Conservation (phyloP, 2,797 vertebrate genomes). For the Arctocebus calabarensis region DNA sequence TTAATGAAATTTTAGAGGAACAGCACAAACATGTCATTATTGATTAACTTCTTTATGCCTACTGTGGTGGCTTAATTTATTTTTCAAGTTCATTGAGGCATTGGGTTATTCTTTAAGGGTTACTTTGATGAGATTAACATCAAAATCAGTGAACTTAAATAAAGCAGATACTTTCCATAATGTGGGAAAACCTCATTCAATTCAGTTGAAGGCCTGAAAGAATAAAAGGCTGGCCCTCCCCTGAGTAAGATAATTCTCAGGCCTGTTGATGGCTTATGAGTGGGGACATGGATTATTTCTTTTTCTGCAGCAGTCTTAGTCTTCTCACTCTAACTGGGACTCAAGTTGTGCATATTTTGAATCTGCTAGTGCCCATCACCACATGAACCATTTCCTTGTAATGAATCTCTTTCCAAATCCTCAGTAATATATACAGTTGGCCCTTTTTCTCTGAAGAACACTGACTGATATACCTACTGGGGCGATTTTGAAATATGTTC, state of each 20-base stretch:
- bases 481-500: neutral
- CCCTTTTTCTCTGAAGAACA: neutral
- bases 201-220: neutral
- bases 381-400: neutral
- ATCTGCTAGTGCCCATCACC: neutral
- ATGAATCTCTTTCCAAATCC: neutral
- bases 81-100: neutral
- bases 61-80: neutral
- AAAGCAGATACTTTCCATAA: neutral
- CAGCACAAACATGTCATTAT: neutral
- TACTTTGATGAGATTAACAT: neutral
- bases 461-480: neutral
- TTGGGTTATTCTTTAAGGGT: neutral
- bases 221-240: neutral
- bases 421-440: neutral
- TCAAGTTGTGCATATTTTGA: neutral
- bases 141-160: neutral
- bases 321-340: neutral
- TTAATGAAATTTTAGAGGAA: slow-evolving; percentile 34
- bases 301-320: neutral
- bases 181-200: neutral
- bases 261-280: neutral
- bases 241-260: neutral
- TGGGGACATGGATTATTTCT: neutral
- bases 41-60: neutral